Conservation (phyloP, 2,113 vertebrate species). For the Vulpes lagopus region DNA sequence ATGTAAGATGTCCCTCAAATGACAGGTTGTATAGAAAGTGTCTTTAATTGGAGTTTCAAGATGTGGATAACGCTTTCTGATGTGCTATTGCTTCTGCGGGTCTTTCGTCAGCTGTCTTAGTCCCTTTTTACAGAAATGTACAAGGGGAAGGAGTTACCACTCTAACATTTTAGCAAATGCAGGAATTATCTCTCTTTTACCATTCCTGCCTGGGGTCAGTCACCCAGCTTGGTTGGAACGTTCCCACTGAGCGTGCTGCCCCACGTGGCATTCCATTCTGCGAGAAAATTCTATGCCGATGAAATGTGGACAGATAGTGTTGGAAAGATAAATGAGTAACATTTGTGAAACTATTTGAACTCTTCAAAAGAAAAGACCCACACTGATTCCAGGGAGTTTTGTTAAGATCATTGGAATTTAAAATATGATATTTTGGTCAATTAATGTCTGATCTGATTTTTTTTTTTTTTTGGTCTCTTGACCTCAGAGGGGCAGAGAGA, state of each 20-base stretch:
- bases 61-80: background rate
- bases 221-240: background rate
- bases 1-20: background rate
- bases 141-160: background rate
- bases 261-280: constrained; percentile 58
- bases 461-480: constrained; percentile 49
- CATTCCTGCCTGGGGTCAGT: background rate
- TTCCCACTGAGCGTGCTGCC: background rate
- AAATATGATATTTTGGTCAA: constrained; percentile 57
- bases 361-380: constrained; percentile 59
- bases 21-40: background rate
- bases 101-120: background rate
- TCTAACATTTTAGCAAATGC: background rate
- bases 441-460: constrained; percentile 33
- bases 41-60: constrained; percentile 10
- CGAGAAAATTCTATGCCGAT: constrained; percentile 47
- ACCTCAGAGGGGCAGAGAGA: constrained; percentile 7
- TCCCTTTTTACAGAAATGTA: background rate
- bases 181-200: background rate
- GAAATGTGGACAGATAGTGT: constrained; percentile 65
- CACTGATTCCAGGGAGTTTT: constrained; percentile 58
- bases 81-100: background rate
- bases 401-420: constrained; percentile 53
- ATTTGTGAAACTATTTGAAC: constrained; percentile 71
- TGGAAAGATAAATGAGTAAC: constrained; percentile 63